Percentiles rank a stretch among this genome's conserved stretches.
Evolutionary conservation across 1,140 invertebrate genomes (phyloP).

Genomic region (Drosophila baimaii): DNA sequence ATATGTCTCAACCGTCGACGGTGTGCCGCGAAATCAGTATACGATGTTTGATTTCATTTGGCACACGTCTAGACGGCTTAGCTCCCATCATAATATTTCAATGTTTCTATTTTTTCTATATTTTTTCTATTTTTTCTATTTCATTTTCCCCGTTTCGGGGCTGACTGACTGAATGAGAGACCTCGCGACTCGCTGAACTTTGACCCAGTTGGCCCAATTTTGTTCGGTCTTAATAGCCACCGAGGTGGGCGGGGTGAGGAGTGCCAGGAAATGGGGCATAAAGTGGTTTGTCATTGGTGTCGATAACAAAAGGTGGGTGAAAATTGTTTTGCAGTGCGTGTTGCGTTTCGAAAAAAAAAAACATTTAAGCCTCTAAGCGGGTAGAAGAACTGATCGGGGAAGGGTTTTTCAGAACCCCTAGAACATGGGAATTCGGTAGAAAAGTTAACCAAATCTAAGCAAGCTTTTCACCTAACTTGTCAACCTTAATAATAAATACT

Average conservation of each 20-base stretch:
- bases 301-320: conserved; percentile 43
- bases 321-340: conserved; percentile 37
- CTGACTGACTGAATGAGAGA: conserved; percentile 14
- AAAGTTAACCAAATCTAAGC: background rate
- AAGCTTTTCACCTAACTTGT: background rate
- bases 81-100: conserved; percentile 43
- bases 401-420: background rate
- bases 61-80: conserved; percentile 55
- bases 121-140: conserved; percentile 26
- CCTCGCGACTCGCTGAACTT: conserved; percentile 52
- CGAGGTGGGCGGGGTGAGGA: too few species aligned
- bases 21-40: conserved; percentile 48
- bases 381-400: background rate
- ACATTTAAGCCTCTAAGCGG: conserved; percentile 3
- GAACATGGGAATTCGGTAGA: background rate
- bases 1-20: conserved; percentile 52
- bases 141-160: background rate
- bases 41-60: conserved; percentile 50
- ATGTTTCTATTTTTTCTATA: conserved; percentile 43
- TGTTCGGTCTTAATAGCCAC: conserved; percentile 46
- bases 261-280: conserved; percentile 29
- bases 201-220: conserved; percentile 64
- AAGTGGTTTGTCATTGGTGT: conserved; percentile 47
- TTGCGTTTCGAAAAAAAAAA: conserved; percentile 11
- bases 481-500: background rate